Evolutionary conservation across 2,113 vertebrate genomes (phyloP).

Genomic region (Noctilio leporinus): DNA sequence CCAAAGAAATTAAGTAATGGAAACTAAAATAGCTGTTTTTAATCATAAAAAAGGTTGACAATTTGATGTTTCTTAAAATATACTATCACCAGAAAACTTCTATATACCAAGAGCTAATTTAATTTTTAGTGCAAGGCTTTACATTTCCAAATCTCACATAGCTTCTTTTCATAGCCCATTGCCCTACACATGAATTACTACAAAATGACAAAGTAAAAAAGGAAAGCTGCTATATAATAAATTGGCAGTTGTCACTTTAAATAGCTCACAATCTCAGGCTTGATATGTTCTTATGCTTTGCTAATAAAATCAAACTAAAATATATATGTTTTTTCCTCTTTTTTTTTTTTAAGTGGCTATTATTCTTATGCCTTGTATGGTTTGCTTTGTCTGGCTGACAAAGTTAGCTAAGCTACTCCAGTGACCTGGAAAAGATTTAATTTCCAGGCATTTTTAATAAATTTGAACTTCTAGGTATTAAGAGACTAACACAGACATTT

Average conservation of each 20-base stretch:
- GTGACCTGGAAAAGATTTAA: background rate
- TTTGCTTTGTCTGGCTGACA: slow-evolving; percentile 5
- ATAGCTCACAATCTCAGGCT: background rate
- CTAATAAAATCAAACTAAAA: slow-evolving; percentile 38
- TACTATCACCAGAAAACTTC: background rate
- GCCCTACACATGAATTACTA: background rate
- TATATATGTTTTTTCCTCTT: background rate
- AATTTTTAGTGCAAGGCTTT: background rate
- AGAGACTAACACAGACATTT: background rate
- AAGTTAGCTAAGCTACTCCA: background rate
- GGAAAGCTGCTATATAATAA: background rate
- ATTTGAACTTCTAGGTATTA: background rate
- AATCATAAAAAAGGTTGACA: background rate
- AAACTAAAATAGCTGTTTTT: background rate
- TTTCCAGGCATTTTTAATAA: slow-evolving; percentile 30
- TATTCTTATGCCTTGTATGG: background rate
- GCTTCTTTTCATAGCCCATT: background rate
- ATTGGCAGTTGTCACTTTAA: background rate
- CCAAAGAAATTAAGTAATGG: background rate
- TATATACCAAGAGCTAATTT: background rate
- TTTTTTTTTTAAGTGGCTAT: background rate
- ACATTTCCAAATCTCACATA: background rate
- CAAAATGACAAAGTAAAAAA: background rate
- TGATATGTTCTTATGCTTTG: background rate
- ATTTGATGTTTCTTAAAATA: slow-evolving; percentile 11